A percentile compares a stretch with the other conserved stretches of the same genome.
phyloP scores from a whole-genome alignment of 2,797 vertebrate genomes.

The Alosa sapidissima region DNA sequence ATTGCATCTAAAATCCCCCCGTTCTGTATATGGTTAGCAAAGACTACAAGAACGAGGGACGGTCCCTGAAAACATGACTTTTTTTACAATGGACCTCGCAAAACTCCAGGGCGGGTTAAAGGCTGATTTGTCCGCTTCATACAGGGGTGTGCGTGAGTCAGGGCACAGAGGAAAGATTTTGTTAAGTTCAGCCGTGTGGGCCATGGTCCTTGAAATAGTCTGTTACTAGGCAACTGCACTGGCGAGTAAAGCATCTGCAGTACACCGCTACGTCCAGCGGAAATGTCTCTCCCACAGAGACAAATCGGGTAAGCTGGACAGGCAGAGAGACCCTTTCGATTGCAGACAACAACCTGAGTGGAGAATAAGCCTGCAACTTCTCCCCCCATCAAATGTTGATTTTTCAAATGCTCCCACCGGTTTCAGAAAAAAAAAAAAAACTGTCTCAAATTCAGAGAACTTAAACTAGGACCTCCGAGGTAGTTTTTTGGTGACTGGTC shows the following conservation, averaged over 20 bases:
- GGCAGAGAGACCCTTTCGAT: constrained; percentile 35
- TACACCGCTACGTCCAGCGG: constrained; percentile 61
- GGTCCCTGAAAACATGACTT: not conserved
- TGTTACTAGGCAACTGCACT: constrained; percentile 69
- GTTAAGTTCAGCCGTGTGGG: constrained; percentile 36
- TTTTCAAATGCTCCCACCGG: constrained; percentile 4
- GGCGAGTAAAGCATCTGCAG: constrained; percentile 72
- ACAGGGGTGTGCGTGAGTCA: not conserved
- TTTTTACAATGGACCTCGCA: not conserved
- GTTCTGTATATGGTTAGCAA: not conserved
- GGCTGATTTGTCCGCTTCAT: not conserved
- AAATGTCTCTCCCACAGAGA: constrained; percentile 61
- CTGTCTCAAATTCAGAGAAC: not conserved
- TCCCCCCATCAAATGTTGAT: not conserved
- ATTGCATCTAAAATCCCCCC: not conserved
- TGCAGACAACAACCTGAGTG: constrained; percentile 13
- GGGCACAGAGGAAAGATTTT: constrained; percentile 9
- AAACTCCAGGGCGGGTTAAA: not conserved
- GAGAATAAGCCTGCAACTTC: not conserved
- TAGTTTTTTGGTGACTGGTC: not conserved
- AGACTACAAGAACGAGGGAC: not conserved
- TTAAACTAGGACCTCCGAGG: not conserved
- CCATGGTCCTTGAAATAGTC: constrained; percentile 49
- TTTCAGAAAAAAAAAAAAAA: not conserved
- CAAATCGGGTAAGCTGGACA: constrained; percentile 53